A percentile compares a stretch with the other conserved stretches of the same genome.
These are phyloP conservation scores for Coregonus suidteri DNA, from an alignment of 2,797 vertebrate genomes.

Conservation along the genomic window DNA sequence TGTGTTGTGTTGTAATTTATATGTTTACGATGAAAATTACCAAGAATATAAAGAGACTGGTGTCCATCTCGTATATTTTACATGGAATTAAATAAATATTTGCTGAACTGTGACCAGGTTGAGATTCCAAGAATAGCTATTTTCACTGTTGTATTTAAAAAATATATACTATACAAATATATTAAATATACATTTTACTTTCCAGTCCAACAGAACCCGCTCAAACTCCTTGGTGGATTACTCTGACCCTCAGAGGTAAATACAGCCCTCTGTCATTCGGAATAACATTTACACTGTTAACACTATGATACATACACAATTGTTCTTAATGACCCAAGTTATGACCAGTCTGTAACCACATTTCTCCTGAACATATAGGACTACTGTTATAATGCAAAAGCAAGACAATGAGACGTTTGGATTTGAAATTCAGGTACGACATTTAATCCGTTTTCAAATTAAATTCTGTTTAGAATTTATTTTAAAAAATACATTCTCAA, in stretches of 20 bases:
- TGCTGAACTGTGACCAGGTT: slow-evolving; percentile 1
- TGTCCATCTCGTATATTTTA: not conserved
- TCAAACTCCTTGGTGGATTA: slow-evolving; percentile 81
- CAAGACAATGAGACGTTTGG: slow-evolving; percentile 92
- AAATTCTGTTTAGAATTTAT: no score
- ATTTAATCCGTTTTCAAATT: slow-evolving; percentile 61
- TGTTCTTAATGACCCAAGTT: not conserved
- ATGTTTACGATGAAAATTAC: not conserved
- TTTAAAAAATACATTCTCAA: not conserved
- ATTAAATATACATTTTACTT: slow-evolving; percentile 53
- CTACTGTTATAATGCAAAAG: slow-evolving; percentile 75
- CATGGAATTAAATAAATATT: not conserved
- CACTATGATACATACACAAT: not conserved
- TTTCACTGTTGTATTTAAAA: slow-evolving; percentile 29
- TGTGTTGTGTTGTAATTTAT: not conserved
- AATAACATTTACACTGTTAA: not conserved
- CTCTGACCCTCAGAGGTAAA: slow-evolving; percentile 88
- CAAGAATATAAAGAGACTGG: not conserved
- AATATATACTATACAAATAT: slow-evolving; percentile 44
- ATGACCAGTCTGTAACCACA: not conserved
- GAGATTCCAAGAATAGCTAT: not conserved
- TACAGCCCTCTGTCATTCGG: not conserved
- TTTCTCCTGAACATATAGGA: slow-evolving; percentile 67
- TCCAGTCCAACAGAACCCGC: slow-evolving; percentile 76
- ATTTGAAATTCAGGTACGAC: slow-evolving; percentile 94